Percentiles rank a stretch among this genome's conserved stretches.
phyloP scores from a whole-genome alignment of 2,797 vertebrate species.

The Crocidura indochinensis region DNA sequence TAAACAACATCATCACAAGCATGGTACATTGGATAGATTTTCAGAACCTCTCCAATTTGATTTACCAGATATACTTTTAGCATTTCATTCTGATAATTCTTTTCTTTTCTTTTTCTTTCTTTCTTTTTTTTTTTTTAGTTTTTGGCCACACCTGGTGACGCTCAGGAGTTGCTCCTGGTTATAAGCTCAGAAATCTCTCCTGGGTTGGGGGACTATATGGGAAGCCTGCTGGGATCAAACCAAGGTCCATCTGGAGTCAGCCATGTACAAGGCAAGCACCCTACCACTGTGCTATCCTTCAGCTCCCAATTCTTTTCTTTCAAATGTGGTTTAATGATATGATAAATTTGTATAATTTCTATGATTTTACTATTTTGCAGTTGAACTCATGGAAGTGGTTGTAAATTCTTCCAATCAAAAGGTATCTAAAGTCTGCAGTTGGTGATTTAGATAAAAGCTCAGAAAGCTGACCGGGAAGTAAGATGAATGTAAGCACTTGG shows the following conservation, averaged over 20 bases:
- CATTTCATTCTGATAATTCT: not conserved
- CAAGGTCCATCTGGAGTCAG: no score
- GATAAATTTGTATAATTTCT: slow-evolving; percentile 6
- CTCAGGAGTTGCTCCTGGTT: no score
- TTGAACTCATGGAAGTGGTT: not conserved
- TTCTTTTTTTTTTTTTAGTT: no score
- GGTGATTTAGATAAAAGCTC: not conserved
- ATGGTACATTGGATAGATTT: not conserved
- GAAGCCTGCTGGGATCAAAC: no score
- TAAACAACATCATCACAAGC: no score
- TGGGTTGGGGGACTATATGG: no score
- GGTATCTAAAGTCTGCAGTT: not conserved
- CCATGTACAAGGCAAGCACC: no score
- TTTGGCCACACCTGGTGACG: no score
- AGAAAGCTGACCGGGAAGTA: not conserved
- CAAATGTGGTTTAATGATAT: not conserved
- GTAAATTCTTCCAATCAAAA: not conserved
- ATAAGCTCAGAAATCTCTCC: no score
- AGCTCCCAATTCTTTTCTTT: not conserved
- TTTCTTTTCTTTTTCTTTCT: not conserved
- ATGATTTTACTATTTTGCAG: not conserved
- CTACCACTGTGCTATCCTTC: no score
- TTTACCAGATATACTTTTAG: not conserved
- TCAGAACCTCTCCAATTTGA: not conserved
- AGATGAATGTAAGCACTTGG: not conserved